Evolutionary conservation across 1,140 invertebrate species (phyloP).

Genomic region (Nylanderia fulva): DNA sequence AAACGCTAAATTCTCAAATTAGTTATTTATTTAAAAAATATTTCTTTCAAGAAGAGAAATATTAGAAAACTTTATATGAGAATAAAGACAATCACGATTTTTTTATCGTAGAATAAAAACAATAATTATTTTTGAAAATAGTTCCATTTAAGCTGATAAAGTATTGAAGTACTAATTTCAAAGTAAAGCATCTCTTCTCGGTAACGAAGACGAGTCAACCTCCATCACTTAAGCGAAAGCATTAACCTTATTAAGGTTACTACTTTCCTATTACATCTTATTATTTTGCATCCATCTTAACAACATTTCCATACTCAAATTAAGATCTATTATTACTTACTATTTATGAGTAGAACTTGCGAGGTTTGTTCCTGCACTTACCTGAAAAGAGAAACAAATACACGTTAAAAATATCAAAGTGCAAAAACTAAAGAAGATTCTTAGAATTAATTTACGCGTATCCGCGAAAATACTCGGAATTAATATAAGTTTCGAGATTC

Average conservation of each 20-base stretch:
- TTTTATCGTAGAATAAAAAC: not conserved
- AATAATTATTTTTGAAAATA: slow-evolving; percentile 21
- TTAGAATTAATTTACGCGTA: not conserved
- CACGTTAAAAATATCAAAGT: not conserved
- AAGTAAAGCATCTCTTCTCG: slow-evolving; percentile 27
- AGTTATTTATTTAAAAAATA: not conserved
- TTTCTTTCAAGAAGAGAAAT: not conserved
- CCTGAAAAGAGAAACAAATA: slow-evolving; percentile 40
- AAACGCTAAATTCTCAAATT: too few species aligned
- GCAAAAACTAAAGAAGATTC: slow-evolving; percentile 1
- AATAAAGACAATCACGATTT: too few species aligned
- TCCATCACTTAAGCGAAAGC: slow-evolving; percentile 54
- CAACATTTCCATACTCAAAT: slow-evolving; percentile 54
- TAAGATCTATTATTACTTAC: slow-evolving; percentile 53
- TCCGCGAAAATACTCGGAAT: not conserved
- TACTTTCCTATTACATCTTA: slow-evolving; percentile 57
- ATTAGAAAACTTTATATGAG: not conserved
- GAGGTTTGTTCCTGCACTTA: not conserved
- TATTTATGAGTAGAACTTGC: slow-evolving; percentile 1
- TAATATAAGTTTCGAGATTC: not conserved
- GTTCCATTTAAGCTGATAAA: slow-evolving; percentile 29
- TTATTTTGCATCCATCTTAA: slow-evolving; percentile 57
- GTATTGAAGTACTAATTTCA: slow-evolving; percentile 44
- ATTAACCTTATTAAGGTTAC: slow-evolving; percentile 51
- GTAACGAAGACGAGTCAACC: slow-evolving; percentile 44